Evolutionary conservation across 1,140 invertebrate species (phyloP), one percentile per base, ranked within the genome.

Genomic region (Callitettix versicolor): DNA sequence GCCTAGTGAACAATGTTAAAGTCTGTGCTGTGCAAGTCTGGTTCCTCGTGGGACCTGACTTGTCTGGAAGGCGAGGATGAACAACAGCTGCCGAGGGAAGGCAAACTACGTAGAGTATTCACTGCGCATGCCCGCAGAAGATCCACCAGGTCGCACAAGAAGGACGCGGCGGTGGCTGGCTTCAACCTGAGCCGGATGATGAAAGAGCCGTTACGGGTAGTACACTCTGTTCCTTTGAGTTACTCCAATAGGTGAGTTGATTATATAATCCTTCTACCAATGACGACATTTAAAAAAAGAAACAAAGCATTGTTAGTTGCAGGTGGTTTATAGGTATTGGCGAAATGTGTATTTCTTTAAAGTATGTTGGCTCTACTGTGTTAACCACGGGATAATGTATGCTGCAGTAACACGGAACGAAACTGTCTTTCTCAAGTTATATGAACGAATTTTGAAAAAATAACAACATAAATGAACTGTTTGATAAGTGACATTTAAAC

Each of bases 121-220:
- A 73, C 71, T 0, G 65, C 70, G 6, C 68, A 72, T 48, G 65
- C 65, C 0, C 59, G 67, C n/a, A 38, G 64, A 20, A 58, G 61
- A 6, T 58, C 57, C 3, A 61, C 64, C 33, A 55, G 58, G 34
- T 30, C 26, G 26, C 26, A 30, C 26, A 65, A 66, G 46, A 69
- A 71, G 57, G 65, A 68, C 33, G 34, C 58, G 1, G 54, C 22
- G 3, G 57, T 55, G 1, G 57, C 63, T 11, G 62, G 63, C 2
- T 71, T 71, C 61, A 66, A 64, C 36, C 63, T 72, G 53, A 65
- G 60, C 7, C 64, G 63, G 22, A 65, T 72, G 58, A 70, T 73
- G 64, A 73, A 72, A 59, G 71, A 73, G 59, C 71, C 71, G 2
- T 64, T 73, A 7, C 57, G 71, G 15, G 66, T 73, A 11, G 71